Conservation (phyloP, 1,140 invertebrate genomes). For the Sycophila sp. region DNA sequence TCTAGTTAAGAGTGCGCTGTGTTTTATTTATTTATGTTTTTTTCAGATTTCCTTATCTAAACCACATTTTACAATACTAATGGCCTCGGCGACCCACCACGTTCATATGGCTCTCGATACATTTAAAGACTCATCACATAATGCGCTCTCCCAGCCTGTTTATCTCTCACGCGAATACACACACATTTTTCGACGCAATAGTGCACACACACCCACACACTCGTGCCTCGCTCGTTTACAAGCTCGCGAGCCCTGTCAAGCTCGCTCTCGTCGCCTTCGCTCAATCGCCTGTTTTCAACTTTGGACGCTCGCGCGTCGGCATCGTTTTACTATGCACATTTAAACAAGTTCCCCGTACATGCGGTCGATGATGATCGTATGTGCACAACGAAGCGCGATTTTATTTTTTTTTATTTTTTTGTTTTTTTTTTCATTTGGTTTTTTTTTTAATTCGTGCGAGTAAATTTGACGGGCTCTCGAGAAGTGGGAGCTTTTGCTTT, state of each 20-base stretch:
- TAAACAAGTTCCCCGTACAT: too few species aligned
- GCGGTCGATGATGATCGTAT: conserved; percentile 11
- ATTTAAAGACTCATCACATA: too few species aligned
- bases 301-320: too few species aligned
- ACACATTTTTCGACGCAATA: background rate
- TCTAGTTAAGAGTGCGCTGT: conserved; percentile 24
- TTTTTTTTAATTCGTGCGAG: too few species aligned
- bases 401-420: too few species aligned
- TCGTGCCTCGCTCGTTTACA: background rate
- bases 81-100: background rate
- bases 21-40: conserved; percentile 5
- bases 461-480: conserved; percentile 34
- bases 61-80: conserved; percentile 27
- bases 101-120: too few species aligned
- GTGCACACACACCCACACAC: background rate
- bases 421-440: too few species aligned
- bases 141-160: too few species aligned
- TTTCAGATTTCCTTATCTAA: conserved; percentile 25
- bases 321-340: background rate
- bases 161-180: background rate
- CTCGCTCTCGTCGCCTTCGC: background rate
- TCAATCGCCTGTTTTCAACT: too few species aligned
- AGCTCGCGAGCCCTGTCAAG: conserved; percentile 13
- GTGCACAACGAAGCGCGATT: conserved; percentile 29
- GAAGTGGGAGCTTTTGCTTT: conserved; percentile 16